Percentiles rank a stretch among this genome's conserved stretches.
Evolutionary conservation across 2,113 vertebrate genomes (phyloP).

Genomic region (Lampris megalopsis): DNA sequence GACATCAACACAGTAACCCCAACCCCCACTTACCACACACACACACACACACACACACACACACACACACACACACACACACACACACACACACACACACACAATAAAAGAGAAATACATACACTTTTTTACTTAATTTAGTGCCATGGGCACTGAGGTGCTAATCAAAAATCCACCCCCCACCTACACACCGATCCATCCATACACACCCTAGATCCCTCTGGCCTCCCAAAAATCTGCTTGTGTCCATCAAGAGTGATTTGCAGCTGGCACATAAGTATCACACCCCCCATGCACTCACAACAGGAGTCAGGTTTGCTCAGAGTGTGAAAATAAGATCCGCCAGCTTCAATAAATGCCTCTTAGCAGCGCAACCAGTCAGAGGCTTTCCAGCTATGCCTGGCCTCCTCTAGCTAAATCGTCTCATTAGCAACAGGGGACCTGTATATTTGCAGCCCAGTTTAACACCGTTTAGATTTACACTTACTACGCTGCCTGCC

Average conservation of each 20-base stretch:
- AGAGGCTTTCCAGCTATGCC: slow-evolving; percentile 79
- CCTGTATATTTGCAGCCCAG: slow-evolving; percentile 76
- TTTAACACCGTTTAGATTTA: slow-evolving; percentile 80
- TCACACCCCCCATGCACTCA: slow-evolving; percentile 54
- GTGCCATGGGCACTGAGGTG: slow-evolving; percentile 1
- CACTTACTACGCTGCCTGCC: slow-evolving; percentile 59
- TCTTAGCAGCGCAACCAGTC: slow-evolving; percentile 80
- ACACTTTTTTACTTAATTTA: slow-evolving; percentile 31
- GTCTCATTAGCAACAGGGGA: slow-evolving; percentile 82
- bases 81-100: too few relatives aligned
- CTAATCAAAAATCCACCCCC: slow-evolving; percentile 13
- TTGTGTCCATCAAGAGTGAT: slow-evolving; percentile 82
- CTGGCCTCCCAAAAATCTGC: slow-evolving; percentile 84
- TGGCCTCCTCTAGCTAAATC: slow-evolving; percentile 77
- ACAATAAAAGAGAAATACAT: neutral
- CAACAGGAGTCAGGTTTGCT: slow-evolving; percentile 82
- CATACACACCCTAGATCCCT: slow-evolving; percentile 37
- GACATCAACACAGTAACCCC: slow-evolving; percentile 15
- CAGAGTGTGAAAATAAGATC: slow-evolving; percentile 88
- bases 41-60: too few relatives aligned
- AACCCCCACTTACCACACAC: neutral
- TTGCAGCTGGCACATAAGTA: slow-evolving; percentile 82
- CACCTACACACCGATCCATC: slow-evolving; percentile 14
- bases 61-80: too few relatives aligned
- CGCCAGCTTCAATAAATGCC: slow-evolving; percentile 81